Conservation (phyloP, 2,797 vertebrate genomes). For the Tympanoctomys barrerae region DNA sequence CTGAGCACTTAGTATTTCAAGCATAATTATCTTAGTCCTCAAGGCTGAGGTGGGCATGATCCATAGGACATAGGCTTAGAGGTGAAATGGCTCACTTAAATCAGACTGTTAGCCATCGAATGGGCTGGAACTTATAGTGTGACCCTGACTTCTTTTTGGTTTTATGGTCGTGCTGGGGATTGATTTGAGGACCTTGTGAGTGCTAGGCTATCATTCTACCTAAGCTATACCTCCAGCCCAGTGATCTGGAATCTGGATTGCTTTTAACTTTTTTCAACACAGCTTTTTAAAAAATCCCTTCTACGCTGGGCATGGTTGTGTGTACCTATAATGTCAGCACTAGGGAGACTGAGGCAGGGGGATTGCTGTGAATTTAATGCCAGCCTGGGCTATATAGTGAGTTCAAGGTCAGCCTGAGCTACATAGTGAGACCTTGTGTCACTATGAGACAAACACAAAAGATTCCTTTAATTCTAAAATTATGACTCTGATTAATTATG, state of each 20-base stretch:
- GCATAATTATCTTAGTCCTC: background rate
- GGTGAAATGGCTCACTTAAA: background rate
- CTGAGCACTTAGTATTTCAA: background rate
- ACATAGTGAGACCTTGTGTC: background rate
- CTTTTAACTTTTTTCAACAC: background rate
- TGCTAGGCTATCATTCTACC: background rate
- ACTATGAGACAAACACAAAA: background rate
- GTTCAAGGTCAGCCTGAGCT: background rate
- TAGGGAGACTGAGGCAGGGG: background rate
- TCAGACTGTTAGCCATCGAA: background rate
- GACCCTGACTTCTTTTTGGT: background rate
- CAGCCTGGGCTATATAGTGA: background rate
- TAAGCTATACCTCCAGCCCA: background rate
- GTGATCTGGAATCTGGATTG: background rate
- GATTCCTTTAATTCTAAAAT: slow-evolving; percentile 42
- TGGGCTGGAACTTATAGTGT: background rate
- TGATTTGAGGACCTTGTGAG: background rate
- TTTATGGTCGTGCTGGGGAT: too few relatives aligned
- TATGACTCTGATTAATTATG: background rate
- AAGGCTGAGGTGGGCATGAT: background rate
- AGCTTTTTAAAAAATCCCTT: slow-evolving; percentile 24
- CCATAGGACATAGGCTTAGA: background rate
- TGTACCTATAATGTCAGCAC: background rate
- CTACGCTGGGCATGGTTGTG: background rate
- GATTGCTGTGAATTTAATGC: background rate